These are phyloP conservation scores for Amphiprion clarkii DNA, from an alignment of 2,797 vertebrate genomes.

Conservation along the genomic window DNA sequence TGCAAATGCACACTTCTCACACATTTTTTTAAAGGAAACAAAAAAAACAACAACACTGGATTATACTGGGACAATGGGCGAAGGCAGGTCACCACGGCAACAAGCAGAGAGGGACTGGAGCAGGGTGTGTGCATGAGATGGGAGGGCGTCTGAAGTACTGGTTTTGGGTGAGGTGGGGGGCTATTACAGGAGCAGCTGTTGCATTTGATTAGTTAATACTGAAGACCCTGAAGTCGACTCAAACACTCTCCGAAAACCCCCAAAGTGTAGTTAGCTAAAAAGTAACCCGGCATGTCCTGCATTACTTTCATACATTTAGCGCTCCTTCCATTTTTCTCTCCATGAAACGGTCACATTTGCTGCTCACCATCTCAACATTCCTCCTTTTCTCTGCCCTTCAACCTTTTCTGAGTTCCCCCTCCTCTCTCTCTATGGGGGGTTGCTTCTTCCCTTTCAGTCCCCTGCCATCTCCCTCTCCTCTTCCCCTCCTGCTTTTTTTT, in stretches of 20 bases:
- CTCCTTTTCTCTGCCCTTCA: constrained; percentile 79
- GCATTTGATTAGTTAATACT: constrained; percentile 89
- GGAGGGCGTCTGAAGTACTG: constrained; percentile 73
- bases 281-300: constrained; percentile 37
- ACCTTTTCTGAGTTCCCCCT: constrained; percentile 74
- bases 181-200: constrained; percentile 88
- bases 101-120: constrained; percentile 73
- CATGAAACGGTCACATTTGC: constrained; percentile 60
- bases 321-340: constrained; percentile 40
- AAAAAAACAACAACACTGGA: constrained; percentile 64
- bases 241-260: constrained; percentile 31
- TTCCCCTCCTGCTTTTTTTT: constrained; percentile 51
- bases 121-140: constrained; percentile 67
- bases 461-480: constrained; percentile 69
- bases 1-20: constrained; percentile 73
- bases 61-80: constrained; percentile 79
- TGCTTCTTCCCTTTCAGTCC: constrained; percentile 80
- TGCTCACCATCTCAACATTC: constrained; percentile 72
- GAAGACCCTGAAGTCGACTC: constrained; percentile 55
- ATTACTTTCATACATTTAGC: constrained; percentile 36
- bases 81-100: constrained; percentile 85
- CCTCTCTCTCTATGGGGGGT: constrained; percentile 75
- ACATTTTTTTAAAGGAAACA: constrained; percentile 55
- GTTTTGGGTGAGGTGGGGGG: constrained; percentile 74
- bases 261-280: constrained; percentile 41